Percentiles rank a stretch among this genome's conserved stretches.
Evolutionary conservation across 2,888 invertebrate species (phyloP).

Genomic region (Scaptomyza cyrtandrae): DNA sequence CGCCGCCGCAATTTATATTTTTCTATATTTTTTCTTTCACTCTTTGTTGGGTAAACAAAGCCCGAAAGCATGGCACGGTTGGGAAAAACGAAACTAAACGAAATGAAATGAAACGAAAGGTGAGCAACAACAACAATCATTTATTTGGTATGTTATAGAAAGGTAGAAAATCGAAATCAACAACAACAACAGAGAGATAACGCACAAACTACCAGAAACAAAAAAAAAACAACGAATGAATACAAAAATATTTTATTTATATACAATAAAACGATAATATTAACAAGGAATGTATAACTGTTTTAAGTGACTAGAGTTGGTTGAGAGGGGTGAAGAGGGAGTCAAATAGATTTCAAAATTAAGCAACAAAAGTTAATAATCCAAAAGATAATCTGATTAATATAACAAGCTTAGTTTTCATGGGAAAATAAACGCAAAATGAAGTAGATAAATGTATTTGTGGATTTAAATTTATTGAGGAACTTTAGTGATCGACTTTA

Average conservation of each 20-base stretch:
- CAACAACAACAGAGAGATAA: slow-evolving; percentile 56
- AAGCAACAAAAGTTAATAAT: not conserved
- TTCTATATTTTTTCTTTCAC: slow-evolving; percentile 19
- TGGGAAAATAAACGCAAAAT: not conserved
- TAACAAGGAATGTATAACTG: slow-evolving; percentile 21
- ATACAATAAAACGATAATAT: slow-evolving; percentile 21
- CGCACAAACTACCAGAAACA: slow-evolving; percentile 51
- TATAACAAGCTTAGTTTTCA: not conserved
- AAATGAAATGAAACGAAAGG: slow-evolving; percentile 55
- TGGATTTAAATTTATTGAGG: too few relatives aligned
- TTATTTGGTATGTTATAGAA: slow-evolving; percentile 23
- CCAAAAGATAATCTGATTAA: not conserved
- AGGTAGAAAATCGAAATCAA: slow-evolving; percentile 59
- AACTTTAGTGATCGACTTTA: too few relatives aligned
- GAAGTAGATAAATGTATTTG: too few relatives aligned
- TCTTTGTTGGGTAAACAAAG: slow-evolving; percentile 75
- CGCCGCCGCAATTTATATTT: slow-evolving; percentile 52
- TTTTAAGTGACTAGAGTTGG: too few relatives aligned
- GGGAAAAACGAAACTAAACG: slow-evolving; percentile 51
- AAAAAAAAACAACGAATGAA: slow-evolving; percentile 4
- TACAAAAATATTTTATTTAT: slow-evolving; percentile 21
- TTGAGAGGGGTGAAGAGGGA: not conserved
- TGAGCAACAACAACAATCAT: slow-evolving; percentile 51
- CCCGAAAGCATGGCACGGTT: slow-evolving; percentile 33
- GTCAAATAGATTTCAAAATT: not conserved